Evolutionary conservation across 2,797 vertebrate genomes (phyloP), one percentile per base, ranked within the genome.

Genomic region (Euphonia xanthogaster): DNA sequence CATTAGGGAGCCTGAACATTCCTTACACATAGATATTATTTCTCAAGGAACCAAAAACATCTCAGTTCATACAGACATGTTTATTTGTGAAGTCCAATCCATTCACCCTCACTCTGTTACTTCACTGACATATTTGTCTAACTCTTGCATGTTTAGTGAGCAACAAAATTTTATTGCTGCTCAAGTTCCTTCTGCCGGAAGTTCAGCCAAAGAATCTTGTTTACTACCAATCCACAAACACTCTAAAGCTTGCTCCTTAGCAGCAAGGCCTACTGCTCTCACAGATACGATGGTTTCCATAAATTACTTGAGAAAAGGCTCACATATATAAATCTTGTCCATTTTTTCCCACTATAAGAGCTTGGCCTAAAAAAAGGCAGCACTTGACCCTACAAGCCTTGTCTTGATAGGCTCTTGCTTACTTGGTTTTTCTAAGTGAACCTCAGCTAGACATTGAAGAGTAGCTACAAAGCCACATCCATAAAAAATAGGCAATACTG

Each of bases 161-260:
- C 3, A 2, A 74, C 79, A 75, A 17, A 37, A 77, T 77, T 88
- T 88, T 42, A 45, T 7, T 72, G 20, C 66, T 77, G 21, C 33
- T 86, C 58, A 58, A n/a, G 70, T 60, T 81, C 18, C 47, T 68
- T 37, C 85, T 93, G 54, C 39, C 54, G 75, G 35, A 81, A 86
- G 31, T 78, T 90, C 94, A 94, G 76, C 76, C 62, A 88, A 95
- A 86, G 50, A 81, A 92, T 87, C 63, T 74, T 91, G 57, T 91
- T 91, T 71, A 55, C 48, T n/a, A 76, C 20, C 1, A 0, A 53
- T 63, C 61, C 76, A 74, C 62, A 86, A 83, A 74, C 39, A 81
- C 42, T 12, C 18, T 55, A 22, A 20, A 89, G 45, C 65, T 78
- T 2, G 0, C 61, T 77, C 50, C 57, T 72, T 25, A 51, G 61